Base-by-base conservation (phyloP, 2,888 invertebrate genomes). In the Embidobia sp. region DNA sequence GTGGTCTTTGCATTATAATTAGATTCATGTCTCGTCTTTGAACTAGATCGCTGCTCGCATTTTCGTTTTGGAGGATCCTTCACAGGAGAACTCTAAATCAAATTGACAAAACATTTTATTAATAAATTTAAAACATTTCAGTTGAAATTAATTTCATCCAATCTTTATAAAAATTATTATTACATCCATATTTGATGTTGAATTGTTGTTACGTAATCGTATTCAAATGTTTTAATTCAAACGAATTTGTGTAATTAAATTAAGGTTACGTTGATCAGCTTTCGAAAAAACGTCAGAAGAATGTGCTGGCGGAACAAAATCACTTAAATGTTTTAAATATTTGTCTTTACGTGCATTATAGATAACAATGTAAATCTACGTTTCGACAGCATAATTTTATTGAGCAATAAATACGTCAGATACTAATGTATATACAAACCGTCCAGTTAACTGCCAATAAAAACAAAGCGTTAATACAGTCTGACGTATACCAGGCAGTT, bases 1-100 rank as follows among this genome's bases (percentile, higher is more conserved):
- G 69, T 55, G 4, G 7, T 35, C 16, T 6, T 59, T 1, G 13
- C 0, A 18, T 51, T 51, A 16, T 33, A 22, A 26, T 27, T 18
- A n/a, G 26, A 42, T 5, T 44, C 55, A 5, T 26, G 59, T 35
- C 53, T 63, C 5, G 63, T 73, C 35, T 63, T 73, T 4, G 69
- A 73, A 29, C 7, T 59, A 3, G 63, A 33, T 5, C 48, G 13
- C 5, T 51, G 44, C 11, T 77, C 69, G 40, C 46, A 35, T 37
- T 46, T 73, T 7, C 37, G 16, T 27, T 48, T 67, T 11, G 37
- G 8, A 26, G 8, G 31, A 2, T 37, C 31, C 15, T 74, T 70
- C 18, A 27, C 2, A 2, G 53, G 46, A 16, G 69, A 33, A 22
- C 7, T 13, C 53, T 61, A 6, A 57, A 66, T n/a, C n/a, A 55